These are phyloP conservation scores for Microcebus jonahi DNA, from an alignment of 2,113 vertebrate genomes.

Conservation along the genomic window DNA sequence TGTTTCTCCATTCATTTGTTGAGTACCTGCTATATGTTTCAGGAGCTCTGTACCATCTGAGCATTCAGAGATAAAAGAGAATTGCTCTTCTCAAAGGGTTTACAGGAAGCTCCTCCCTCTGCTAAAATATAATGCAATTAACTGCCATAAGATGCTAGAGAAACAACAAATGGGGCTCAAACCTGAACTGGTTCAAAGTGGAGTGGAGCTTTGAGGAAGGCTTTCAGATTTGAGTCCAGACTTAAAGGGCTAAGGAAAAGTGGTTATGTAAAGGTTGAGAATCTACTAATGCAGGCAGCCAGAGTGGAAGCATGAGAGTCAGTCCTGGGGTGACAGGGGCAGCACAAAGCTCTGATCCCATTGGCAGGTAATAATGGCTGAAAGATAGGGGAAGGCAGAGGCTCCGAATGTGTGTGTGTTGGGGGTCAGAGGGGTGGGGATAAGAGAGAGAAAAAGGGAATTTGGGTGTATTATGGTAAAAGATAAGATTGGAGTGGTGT, in stretches of 20 bases:
- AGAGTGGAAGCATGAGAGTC: background rate
- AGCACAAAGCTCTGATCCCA: background rate
- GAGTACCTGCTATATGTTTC: background rate
- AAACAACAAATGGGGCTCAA: background rate
- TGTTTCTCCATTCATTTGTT: slow-evolving; percentile 28
- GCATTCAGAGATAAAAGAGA: slow-evolving; percentile 1
- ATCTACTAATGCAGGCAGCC: background rate
- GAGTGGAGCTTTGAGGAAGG: background rate
- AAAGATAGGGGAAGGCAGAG: background rate
- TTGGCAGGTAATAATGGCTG: background rate
- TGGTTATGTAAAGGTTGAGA: background rate
- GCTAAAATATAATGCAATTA: background rate
- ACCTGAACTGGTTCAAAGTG: background rate
- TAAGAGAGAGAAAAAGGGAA: background rate
- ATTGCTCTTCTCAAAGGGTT: background rate
- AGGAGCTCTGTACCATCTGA: background rate
- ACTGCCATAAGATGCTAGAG: background rate
- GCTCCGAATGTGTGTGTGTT: background rate
- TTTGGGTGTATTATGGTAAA: background rate
- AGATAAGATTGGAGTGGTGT: background rate
- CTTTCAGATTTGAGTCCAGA: background rate
- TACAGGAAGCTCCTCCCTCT: background rate
- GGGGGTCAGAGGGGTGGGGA: too few species aligned
- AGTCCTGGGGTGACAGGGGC: background rate
- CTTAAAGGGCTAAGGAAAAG: background rate